A percentile compares a stretch with the other conserved stretches of the same genome.
Evolutionary conservation across 2,113 vertebrate species (phyloP).

Genomic region (Amia ocellicauda): DNA sequence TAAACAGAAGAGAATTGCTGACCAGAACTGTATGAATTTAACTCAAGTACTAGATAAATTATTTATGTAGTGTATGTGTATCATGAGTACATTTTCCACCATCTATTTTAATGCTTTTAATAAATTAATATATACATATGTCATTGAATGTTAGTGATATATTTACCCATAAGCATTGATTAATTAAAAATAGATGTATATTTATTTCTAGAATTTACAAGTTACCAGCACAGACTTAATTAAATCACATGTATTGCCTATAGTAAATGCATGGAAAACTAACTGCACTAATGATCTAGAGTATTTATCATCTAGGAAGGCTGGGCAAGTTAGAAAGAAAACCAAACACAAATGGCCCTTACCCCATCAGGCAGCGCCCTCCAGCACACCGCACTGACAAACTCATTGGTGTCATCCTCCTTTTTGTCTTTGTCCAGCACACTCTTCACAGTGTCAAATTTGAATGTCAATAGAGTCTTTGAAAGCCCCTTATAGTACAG

Average conservation of each 20-base stretch:
- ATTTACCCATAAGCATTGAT: constrained; percentile 1
- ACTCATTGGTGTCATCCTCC: constrained; percentile 97
- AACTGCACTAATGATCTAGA: too few species aligned
- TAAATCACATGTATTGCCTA: too few species aligned
- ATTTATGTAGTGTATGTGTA: too few species aligned
- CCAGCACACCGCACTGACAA: constrained; percentile 98
- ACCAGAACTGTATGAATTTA: constrained; percentile 4
- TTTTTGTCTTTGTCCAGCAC: constrained; percentile 97
- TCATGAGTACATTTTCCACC: neutral
- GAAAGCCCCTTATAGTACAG: constrained; percentile 98
- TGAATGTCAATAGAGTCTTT: constrained; percentile 96
- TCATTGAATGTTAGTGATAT: neutral
- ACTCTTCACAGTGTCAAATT: constrained; percentile 98
- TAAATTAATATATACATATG: constrained; percentile 5
- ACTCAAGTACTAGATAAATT: neutral
- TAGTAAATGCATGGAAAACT: too few species aligned
- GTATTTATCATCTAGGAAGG: too few species aligned
- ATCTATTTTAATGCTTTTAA: neutral
- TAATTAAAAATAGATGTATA: constrained; percentile 17
- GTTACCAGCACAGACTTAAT: too few species aligned
- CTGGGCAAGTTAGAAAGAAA: too few species aligned
- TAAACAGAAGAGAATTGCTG: neutral
- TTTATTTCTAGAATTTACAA: too few species aligned
- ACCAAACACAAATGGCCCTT: too few species aligned
- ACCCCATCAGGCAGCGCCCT: constrained; percentile 93